These are phyloP conservation scores for Pseudoatta argentina DNA, from an alignment of 1,140 invertebrate genomes.

Conservation along the genomic window DNA sequence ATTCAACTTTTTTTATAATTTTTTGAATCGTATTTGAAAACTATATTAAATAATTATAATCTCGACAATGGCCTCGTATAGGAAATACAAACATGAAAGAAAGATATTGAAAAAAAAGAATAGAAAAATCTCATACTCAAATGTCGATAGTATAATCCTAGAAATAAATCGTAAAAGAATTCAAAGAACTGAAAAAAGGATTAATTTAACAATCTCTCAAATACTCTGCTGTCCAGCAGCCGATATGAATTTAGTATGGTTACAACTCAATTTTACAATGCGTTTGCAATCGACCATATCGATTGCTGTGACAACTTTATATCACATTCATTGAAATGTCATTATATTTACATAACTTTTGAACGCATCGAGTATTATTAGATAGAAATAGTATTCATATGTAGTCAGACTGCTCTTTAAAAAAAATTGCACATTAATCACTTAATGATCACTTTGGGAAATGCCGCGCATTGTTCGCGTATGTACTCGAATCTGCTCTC, in stretches of 20 bases:
- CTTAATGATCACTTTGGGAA: not conserved
- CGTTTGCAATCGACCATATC: not conserved
- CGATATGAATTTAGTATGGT: constrained; percentile 30
- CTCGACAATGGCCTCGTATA: constrained; percentile 51
- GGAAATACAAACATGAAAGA: constrained; percentile 44
- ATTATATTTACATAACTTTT: constrained; percentile 26
- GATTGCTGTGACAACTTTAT: not conserved
- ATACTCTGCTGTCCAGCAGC: constrained; percentile 64
- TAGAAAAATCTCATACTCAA: not conserved
- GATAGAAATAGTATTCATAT: not conserved
- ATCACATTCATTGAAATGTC: not conserved
- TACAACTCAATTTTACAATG: constrained; percentile 22
- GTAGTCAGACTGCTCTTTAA: not conserved
- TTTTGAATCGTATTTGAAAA: not conserved
- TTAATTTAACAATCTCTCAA: constrained; percentile 1
- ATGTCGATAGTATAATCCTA: not conserved
- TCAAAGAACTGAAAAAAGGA: constrained; percentile 23
- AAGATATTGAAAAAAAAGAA: constrained; percentile 45
- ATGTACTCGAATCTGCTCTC: not conserved
- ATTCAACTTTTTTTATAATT: not conserved
- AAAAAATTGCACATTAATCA: constrained; percentile 26
- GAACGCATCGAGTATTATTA: constrained; percentile 14
- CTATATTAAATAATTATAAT: constrained; percentile 3
- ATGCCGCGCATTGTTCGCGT: not conserved
- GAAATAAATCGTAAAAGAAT: not conserved